Percentiles rank a stretch among this genome's conserved stretches.
Conservation (phyloP, 2,797 vertebrate species). For the Podargus strigoides region DNA sequence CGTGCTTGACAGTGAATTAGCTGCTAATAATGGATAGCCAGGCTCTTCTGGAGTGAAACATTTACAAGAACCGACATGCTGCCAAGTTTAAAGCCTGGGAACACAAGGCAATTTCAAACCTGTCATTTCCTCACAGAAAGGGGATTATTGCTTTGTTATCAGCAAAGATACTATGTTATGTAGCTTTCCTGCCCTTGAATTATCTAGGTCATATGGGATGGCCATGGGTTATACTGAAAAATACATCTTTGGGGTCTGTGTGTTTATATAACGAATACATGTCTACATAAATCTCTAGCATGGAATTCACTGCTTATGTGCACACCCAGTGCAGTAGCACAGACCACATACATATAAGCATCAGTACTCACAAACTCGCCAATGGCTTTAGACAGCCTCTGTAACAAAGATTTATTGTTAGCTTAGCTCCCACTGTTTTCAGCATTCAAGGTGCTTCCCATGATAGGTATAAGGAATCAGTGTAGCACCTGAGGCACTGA, state of each 20-base stretch:
- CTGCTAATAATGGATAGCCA: slow-evolving; percentile 54
- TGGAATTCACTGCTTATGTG: not conserved
- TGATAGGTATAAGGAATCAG: not conserved
- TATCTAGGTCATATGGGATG: not conserved
- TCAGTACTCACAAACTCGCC: not conserved
- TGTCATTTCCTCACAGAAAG: slow-evolving; percentile 64
- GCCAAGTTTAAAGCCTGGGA: slow-evolving; percentile 56
- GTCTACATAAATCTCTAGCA: not conserved
- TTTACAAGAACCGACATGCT: slow-evolving; percentile 40
- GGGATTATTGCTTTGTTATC: slow-evolving; percentile 54
- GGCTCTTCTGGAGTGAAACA: slow-evolving; percentile 19
- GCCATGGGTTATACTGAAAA: not conserved
- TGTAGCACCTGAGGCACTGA: not conserved
- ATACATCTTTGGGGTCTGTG: not conserved
- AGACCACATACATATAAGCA: not conserved
- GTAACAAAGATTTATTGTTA: not conserved
- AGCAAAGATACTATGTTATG: slow-evolving; percentile 21
- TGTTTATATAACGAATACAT: not conserved
- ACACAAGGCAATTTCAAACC: slow-evolving; percentile 66
- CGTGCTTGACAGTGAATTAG: slow-evolving; percentile 52
- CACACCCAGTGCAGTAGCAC: not conserved
- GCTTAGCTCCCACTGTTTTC: not conserved
- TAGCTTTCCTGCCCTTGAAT: slow-evolving; percentile 17
- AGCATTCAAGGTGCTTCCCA: not conserved
- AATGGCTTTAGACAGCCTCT: not conserved